Evolutionary conservation across 2,888 invertebrate genomes (phyloP), one percentile per base, ranked within the genome.

Genomic region (Subacronicta megacephala): DNA sequence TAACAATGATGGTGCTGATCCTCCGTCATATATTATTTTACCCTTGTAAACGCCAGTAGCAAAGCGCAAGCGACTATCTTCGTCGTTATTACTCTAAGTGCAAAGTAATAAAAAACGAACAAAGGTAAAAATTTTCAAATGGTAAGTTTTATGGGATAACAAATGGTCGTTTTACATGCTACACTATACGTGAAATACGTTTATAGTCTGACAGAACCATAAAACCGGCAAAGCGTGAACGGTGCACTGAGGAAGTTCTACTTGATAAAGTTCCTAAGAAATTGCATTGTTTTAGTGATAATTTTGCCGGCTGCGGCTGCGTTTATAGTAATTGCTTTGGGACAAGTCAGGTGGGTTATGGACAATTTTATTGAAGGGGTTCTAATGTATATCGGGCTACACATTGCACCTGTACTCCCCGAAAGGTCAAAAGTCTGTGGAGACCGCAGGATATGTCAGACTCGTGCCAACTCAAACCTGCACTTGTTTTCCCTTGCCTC

Each of bases 211-310:
- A 56, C 51, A 62, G 61, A 66, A 65, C 70, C 60, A 73, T 80
- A 80, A 80, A 80, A 71, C 53, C 49, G 42, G 38, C 46, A 57
- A 70, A 72, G 63, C 71, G 66, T 72, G 68, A 77, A 74, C 52
- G 26, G 12, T 42, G 40, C 50, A 57, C 61, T 31, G 43, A 57
- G 45, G 31, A 16, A 63, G 71, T 71, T 77, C 68, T 65, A 62
- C 62, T 62, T 63, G 62, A 75, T 73, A 59, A 68, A 70, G 61
- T 74, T 69, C 33, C 43, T 67, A 77, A 70, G 66, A 61, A 69
- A 75, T 71, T 71, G 60, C 53, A 58, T 53, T 31, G 47, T 40
- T 62, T 43, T 49, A 46, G 59, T 62, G 57, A 56, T 62, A 12
- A 47, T 53, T 64, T 56, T 38, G 42, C 56, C 9, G n/a, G 20